Evolutionary conservation across 2,113 vertebrate genomes (phyloP).

Genomic region (Willisornis vidua): DNA sequence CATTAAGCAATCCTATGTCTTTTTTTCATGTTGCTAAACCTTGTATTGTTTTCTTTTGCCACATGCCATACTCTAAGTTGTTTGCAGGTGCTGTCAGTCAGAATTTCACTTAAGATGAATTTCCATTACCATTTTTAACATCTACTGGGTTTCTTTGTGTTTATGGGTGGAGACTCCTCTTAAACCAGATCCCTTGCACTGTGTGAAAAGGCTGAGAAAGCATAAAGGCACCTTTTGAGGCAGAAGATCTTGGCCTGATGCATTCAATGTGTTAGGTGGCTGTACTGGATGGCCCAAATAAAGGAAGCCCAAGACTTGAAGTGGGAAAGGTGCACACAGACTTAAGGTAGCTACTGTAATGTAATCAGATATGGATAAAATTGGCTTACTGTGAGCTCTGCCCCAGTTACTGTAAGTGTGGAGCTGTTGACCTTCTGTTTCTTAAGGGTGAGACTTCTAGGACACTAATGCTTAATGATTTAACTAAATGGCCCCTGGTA

Average conservation of each 20-base stretch:
- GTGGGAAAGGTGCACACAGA: not conserved
- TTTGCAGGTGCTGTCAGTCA: not conserved
- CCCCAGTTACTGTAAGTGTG: not conserved
- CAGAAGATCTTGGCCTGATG: not conserved
- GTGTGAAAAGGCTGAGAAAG: not conserved
- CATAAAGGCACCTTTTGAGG: not conserved
- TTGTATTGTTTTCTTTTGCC: not conserved
- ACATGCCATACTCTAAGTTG: accelerated
- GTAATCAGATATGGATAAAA: not conserved
- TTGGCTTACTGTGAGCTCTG: not conserved
- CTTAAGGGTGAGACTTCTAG: not conserved
- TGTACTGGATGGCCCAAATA: accelerated
- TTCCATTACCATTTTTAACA: not conserved
- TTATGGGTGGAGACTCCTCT: not conserved
- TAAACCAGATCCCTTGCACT: not conserved
- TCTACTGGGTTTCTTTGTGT: not conserved
- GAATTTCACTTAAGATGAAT: not conserved
- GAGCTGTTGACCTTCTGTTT: not conserved
- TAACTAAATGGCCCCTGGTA: not conserved
- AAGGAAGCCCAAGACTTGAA: not conserved
- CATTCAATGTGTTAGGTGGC: accelerated
- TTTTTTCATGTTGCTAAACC: accelerated
- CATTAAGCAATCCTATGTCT: not conserved
- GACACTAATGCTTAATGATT: not conserved
- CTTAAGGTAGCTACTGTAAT: not conserved